phyloP scores from a whole-genome alignment of 2,888 invertebrate species.

The Epistrophe grossulariae region DNA sequence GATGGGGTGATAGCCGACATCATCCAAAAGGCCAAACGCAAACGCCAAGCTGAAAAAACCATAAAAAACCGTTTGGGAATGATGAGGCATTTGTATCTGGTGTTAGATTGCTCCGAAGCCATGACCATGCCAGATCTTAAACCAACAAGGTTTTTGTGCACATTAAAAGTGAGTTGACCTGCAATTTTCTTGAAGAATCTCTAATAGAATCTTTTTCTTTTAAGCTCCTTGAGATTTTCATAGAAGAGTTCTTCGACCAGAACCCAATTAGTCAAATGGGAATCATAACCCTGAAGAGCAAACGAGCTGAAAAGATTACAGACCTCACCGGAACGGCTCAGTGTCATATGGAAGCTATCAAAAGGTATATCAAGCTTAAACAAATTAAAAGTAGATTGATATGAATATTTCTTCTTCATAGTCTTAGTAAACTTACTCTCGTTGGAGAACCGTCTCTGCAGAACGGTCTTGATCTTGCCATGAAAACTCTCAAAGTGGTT shows the following conservation, averaged over 20 bases:
- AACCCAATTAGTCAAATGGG: slow-evolving; percentile 99
- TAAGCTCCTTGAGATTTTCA: slow-evolving; percentile 94
- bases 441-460: slow-evolving; percentile 98
- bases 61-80: slow-evolving; percentile 94
- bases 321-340: slow-evolving; percentile 94
- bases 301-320: slow-evolving; percentile 95
- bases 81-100: slow-evolving; percentile 98
- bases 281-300: slow-evolving; percentile 94
- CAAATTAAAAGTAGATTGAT: neutral
- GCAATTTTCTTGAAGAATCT: neutral
- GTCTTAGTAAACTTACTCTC: slow-evolving; percentile 88
- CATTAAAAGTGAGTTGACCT: slow-evolving; percentile 89
- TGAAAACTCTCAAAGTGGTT: slow-evolving; percentile 92
- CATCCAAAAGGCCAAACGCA: slow-evolving; percentile 94
- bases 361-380: slow-evolving; percentile 82
- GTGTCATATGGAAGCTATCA: slow-evolving; percentile 90
- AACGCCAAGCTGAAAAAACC: slow-evolving; percentile 88
- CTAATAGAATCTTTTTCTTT: slow-evolving; percentile 78
- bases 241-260: slow-evolving; percentile 99
- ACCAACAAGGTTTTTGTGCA: slow-evolving; percentile 94
- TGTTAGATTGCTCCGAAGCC: slow-evolving; percentile 96
- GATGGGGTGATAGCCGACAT: slow-evolving; percentile 96
- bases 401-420: slow-evolving; percentile 76
- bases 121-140: slow-evolving; percentile 98
- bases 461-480: slow-evolving; percentile 95